Base-by-base conservation (phyloP, 2,797 vertebrate genomes). In the Premnoplex brunnescens region DNA sequence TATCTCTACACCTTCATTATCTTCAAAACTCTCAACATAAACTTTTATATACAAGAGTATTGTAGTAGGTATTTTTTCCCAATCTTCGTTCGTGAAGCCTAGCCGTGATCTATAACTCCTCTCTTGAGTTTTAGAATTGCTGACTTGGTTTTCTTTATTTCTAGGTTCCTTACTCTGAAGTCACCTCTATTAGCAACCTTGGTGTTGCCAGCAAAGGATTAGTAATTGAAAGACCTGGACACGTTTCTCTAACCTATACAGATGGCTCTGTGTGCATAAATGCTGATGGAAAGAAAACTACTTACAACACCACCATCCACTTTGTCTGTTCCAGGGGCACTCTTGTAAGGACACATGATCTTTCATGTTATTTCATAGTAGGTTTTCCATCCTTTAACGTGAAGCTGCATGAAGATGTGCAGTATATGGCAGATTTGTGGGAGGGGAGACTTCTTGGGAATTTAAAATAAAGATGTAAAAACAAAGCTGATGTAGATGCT, bases 121-220 rank as follows among this genome's bases (percentile, higher is more conserved):
- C 41, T n/a, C 21, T 63, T 66, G 22, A 74, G 3, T 77, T 77
- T 26, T 20, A 30, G 28, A 69, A 36, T 46, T 68, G 27, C 39
- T 94, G 28, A 96, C 3, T 1, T 64, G 10, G 5, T 19, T 49
- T 55, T 94, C 52, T 81, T 91, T 60, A 37, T 66, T 94, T 85
- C 30, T 96, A 99, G 99, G 98, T 62, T 22, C 92, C 95, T 19
- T 90, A 58, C 7, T 94, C 96, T 20, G 99, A 99, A 94, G 97
- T 94, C 1, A 98, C 98, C 7, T 98, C 98, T 5, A 97, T 99
- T 95, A 98, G 98, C 76, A 99, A 99, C 97, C 97, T 99, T 98
- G 99, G 99, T 8, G 26, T 98, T n/a, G 98, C 98, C 37, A 98
- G 95, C 89, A 97, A 97, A 18, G 98, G 98, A 7, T 98, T 99